Evolutionary conservation across 2,888 invertebrate genomes (phyloP).

Genomic region (Pyrrhia umbra): DNA sequence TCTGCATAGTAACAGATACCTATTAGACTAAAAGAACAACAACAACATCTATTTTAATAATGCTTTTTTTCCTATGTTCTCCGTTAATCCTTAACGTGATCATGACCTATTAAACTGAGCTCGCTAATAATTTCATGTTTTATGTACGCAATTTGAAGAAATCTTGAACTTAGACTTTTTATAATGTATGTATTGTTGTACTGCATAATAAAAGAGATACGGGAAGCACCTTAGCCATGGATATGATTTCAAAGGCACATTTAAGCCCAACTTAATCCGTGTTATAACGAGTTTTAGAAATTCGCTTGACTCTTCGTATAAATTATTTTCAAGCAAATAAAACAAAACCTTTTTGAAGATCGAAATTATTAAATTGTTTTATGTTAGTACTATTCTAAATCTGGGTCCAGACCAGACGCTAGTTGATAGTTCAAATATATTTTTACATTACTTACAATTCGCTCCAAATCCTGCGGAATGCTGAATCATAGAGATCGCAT

Average conservation of each 20-base stretch:
- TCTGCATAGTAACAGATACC: neutral
- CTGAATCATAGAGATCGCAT: conserved; percentile 62
- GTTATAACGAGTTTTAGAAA: conserved; percentile 45
- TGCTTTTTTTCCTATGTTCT: conserved; percentile 8
- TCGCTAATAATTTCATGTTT: conserved; percentile 16
- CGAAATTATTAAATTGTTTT: neutral
- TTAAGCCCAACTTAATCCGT: conserved; percentile 41
- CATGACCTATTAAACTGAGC: conserved; percentile 9
- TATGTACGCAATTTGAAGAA: too few species aligned
- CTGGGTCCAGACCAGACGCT: conserved; percentile 4
- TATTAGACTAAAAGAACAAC: neutral
- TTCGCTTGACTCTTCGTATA: conserved; percentile 8
- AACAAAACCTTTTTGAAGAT: neutral
- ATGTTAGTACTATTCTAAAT: neutral
- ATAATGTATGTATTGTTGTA: too few species aligned
- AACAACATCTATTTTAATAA: neutral
- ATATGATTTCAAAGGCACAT: conserved; percentile 31
- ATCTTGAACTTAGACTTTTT: too few species aligned
- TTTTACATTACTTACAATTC: conserved; percentile 37
- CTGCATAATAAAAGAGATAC: too few species aligned
- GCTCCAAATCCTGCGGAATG: conserved; percentile 57
- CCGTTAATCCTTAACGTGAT: neutral
- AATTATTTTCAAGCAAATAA: neutral
- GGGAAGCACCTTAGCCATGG: too few species aligned
- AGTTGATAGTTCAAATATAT: conserved; percentile 13